Base-by-base conservation (phyloP, 2,888 invertebrate species). In the Fabriciana adippe region DNA sequence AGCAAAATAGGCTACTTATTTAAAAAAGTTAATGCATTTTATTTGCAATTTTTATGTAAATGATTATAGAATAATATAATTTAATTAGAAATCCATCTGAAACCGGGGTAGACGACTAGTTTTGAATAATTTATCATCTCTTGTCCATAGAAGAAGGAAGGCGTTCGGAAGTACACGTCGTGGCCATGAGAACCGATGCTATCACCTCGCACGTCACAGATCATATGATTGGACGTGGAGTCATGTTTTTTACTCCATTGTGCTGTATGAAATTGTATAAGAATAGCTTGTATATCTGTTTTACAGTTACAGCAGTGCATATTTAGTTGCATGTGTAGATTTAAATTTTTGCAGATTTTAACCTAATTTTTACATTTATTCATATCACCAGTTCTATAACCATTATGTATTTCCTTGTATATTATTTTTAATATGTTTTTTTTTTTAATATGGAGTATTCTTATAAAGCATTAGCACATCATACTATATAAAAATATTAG, bases 121-220 rank as follows among this genome's bases (percentile, higher is more conserved):
- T 35, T 41, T 41, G 35, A 41, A 18, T 14, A 35, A 51, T 15
- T 61, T 50, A 31, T 35, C 54, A 48, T 41, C 35, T 51, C 41
- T 31, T 51, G 31, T 60, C 66, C 18, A 18, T 41, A 51, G 50
- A 51, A 54, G 66, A 62, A 59, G 64, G 60, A 73, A 73, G 73
- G 68, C 67, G 75, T 83, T 89, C 87, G 84, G 88, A 88, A 86
- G 88, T 88, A 77, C 78, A 77, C 76, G 78, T 78, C 75, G 71
- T 77, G 79, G 74, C 80, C 88, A 85, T 90, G 90, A 86, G 90
- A 90, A 90, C 83, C 79, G 90, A 90, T 90, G 79, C 73, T 89
- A 90, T 90, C 83, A 79, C 81, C 78, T 80, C 85, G 82, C 86
- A 86, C 87, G 76, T 80, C 73, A 73, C 70, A 68, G 80, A 79